These are phyloP conservation scores for Periplaneta americana DNA, from an alignment of 1,140 invertebrate genomes.

Conservation along the genomic window DNA sequence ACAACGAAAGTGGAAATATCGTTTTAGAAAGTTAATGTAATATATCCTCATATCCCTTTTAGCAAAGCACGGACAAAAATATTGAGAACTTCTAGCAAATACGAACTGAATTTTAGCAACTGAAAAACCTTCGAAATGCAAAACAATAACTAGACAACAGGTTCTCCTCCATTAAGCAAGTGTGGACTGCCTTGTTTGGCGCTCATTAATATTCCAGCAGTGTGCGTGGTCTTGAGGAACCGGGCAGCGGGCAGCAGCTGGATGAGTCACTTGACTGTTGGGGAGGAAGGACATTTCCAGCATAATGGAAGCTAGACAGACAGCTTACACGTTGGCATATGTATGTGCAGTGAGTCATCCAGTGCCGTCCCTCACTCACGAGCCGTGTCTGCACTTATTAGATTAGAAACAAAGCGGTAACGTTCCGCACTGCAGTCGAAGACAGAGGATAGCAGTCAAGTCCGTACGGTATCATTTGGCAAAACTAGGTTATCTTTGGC, in stretches of 20 bases:
- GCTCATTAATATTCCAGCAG: neutral
- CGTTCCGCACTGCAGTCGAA: neutral
- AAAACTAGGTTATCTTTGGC: too few species aligned
- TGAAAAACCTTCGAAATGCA: too few species aligned
- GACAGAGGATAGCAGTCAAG: neutral
- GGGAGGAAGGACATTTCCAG: neutral
- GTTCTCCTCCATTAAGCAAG: too few species aligned
- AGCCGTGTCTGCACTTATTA: neutral
- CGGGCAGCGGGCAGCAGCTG: neutral
- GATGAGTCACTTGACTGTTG: neutral
- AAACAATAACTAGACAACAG: too few species aligned
- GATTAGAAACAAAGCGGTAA: neutral
- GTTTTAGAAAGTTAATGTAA: too few species aligned
- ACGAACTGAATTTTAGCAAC: too few species aligned
- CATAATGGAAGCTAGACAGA: neutral
- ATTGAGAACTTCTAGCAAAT: too few species aligned
- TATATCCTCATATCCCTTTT: too few species aligned
- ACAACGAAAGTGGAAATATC: too few species aligned
- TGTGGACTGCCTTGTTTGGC: neutral
- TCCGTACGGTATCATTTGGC: too few species aligned
- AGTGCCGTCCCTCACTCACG: neutral
- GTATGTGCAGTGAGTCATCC: too few species aligned
- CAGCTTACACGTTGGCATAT: neutral
- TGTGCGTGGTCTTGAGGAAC: neutral
- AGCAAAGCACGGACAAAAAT: too few species aligned